Conservation (phyloP, 2,888 invertebrate species). For the Unio delphinus region DNA sequence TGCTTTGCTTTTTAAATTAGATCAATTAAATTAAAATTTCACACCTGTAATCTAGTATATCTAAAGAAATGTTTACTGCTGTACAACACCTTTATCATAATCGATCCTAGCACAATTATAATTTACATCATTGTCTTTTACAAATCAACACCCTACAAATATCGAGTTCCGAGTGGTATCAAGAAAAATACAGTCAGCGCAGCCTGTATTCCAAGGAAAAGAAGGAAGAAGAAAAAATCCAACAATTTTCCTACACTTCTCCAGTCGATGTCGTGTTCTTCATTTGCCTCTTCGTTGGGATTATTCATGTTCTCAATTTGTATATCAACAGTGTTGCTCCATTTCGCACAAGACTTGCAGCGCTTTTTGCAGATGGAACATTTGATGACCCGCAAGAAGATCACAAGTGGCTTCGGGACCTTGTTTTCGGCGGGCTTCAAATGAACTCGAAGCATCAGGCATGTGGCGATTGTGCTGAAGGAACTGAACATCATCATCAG, state of each 20-base stretch:
- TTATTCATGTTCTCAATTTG: not conserved
- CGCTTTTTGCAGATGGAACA: slow-evolving; percentile 1
- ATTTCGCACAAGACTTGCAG: too few relatives aligned
- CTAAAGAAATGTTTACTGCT: too few relatives aligned
- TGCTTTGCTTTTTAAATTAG: too few relatives aligned
- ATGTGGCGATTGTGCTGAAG: slow-evolving; percentile 18
- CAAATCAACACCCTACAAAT: too few relatives aligned
- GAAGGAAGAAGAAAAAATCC: slow-evolving; percentile 25
- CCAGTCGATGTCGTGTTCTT: slow-evolving; percentile 18
- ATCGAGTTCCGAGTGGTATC: slow-evolving; percentile 16
- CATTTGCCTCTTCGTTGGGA: slow-evolving; percentile 1
- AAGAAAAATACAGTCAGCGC: slow-evolving; percentile 25
- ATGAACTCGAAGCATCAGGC: slow-evolving; percentile 20
- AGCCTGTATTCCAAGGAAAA: slow-evolving; percentile 22
- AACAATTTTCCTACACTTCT: slow-evolving; percentile 17
- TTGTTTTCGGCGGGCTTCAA: slow-evolving; percentile 11
- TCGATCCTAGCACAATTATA: too few relatives aligned
- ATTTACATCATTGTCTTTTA: too few relatives aligned
- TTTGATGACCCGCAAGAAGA: slow-evolving; percentile 6
- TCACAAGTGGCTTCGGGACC: slow-evolving; percentile 15
- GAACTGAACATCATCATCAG: slow-evolving; percentile 27
- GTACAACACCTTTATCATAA: too few relatives aligned
- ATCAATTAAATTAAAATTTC: too few relatives aligned
- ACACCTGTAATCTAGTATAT: too few relatives aligned
- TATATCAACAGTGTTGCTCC: not conserved